These are phyloP conservation scores for Hyalella azteca DNA, from an alignment of 2,888 invertebrate genomes.

Conservation along the genomic window DNA sequence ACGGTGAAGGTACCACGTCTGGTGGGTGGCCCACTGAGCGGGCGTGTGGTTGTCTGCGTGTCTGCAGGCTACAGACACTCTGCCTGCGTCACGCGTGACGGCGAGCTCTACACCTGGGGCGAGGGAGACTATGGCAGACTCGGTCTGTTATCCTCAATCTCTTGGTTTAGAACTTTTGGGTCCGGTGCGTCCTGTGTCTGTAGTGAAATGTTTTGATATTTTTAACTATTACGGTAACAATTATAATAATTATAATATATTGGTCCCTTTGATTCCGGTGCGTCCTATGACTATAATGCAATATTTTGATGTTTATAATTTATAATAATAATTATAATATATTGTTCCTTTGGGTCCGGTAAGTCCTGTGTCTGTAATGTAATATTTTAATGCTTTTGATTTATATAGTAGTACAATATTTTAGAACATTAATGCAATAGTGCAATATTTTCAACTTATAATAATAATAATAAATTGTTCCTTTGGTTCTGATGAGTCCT, in stretches of 20 bases:
- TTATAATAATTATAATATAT: too few relatives aligned
- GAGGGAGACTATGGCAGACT: conserved; percentile 69
- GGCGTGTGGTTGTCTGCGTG: conserved; percentile 66
- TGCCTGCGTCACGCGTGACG: conserved; percentile 69
- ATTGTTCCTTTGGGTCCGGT: conserved; percentile 69
- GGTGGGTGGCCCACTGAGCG: conserved; percentile 69
- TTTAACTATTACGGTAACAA: too few relatives aligned
- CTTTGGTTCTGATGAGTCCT: conserved; percentile 65
- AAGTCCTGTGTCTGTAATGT: not conserved
- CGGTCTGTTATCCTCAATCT: too few relatives aligned
- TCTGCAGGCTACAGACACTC: conserved; percentile 69
- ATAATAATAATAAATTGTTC: too few relatives aligned
- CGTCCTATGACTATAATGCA: not conserved
- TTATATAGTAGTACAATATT: too few relatives aligned
- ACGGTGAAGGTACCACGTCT: conserved; percentile 69
- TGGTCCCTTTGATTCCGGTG: conserved; percentile 67
- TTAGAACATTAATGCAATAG: too few relatives aligned
- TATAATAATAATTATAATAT: too few relatives aligned
- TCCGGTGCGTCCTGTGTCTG: conserved; percentile 68
- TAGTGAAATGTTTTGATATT: too few relatives aligned
- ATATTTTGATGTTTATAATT: too few relatives aligned
- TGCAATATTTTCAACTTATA: too few relatives aligned
- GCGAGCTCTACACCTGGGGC: conserved; percentile 69
- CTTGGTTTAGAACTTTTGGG: too few relatives aligned
- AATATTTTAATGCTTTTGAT: too few relatives aligned